Evolutionary conservation across 2,113 vertebrate genomes (phyloP), one percentile per base, ranked within the genome.

Genomic region (Gobius niger): DNA sequence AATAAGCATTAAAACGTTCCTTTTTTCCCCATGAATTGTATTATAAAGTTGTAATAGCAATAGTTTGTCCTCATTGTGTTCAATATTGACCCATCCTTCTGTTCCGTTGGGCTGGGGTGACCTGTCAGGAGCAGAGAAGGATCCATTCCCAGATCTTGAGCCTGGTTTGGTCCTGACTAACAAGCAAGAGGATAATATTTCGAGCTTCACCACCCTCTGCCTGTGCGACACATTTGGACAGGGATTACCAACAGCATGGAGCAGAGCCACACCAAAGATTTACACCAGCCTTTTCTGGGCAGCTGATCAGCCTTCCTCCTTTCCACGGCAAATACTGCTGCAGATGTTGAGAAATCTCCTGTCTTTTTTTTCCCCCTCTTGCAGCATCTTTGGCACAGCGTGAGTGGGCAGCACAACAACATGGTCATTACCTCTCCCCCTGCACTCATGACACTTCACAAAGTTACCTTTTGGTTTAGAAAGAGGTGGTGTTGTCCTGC

Each of bases 391-490:
- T 0, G 49, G 64, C 76, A 74, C 49, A 4, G 24, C 24, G 70
- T 68, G 67, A 71, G 52, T 76, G 63, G 54, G 51, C 40, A 49
- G 18, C 63, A 42, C 70, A 77, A 57, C 63, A 73, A 66, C 66
- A 76, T 18, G 67, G 63, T 62, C 8, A 40, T 68, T 71, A 50
- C 75, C 52, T 7, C 41, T 44, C 75, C 66, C 74, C 61, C 69
- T 59, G 53, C 65, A 56, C 76, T 82, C 75, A 77, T 60, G 67
- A 63, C 41, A 50, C 41, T 70, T 81, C 65, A 50, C 68, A 71
- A 67, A 76, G 53, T 47, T 68, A 67, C 64, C 67, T 7, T 61
- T 65, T 15, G 54, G 59, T 65, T 47, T 18, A 19, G 42, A 47
- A 24, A 24, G 24, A 24, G 70, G 68, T 82, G 79, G 77, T 73